phyloP scores from a whole-genome alignment of 2,113 vertebrate genomes.

The Amia ocellicauda region DNA sequence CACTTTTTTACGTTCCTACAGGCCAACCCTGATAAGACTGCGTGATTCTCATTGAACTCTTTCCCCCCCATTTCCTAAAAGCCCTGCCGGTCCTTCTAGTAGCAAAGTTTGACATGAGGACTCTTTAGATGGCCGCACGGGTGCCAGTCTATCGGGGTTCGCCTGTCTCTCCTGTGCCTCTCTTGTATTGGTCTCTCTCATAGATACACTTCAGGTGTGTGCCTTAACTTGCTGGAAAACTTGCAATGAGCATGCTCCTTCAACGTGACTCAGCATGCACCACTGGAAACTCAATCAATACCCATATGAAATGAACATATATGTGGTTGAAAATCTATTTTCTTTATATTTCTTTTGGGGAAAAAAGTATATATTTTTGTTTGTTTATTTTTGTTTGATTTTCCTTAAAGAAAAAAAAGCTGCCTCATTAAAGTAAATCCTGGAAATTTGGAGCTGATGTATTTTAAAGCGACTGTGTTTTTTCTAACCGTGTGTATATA shows the following conservation, averaged over 20 bases:
- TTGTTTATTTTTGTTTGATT: neutral
- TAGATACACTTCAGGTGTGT: constrained; percentile 26
- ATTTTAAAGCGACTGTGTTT: constrained; percentile 32
- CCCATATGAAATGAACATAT: constrained; percentile 25
- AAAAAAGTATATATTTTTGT: neutral
- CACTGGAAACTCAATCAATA: constrained; percentile 11
- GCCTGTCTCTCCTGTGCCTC: constrained; percentile 14
- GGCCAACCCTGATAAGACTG: constrained; percentile 45
- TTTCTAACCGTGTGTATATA: neutral
- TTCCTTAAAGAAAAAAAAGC: too few relatives aligned
- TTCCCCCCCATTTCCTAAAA: constrained; percentile 15
- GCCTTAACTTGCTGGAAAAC: constrained; percentile 10
- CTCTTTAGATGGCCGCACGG: neutral
- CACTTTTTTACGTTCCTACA: constrained; percentile 39
- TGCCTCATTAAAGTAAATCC: neutral
- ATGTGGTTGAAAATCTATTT: neutral
- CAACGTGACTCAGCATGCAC: constrained; percentile 20
- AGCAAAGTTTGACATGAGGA: neutral
- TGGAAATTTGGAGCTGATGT: neutral
- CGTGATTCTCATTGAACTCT: constrained; percentile 25
- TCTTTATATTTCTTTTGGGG: neutral
- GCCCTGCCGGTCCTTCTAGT: constrained; percentile 5
- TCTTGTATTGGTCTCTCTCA: constrained; percentile 37
- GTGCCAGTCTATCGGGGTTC: constrained; percentile 22
- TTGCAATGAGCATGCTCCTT: constrained; percentile 22